A percentile compares a stretch with the other conserved stretches of the same genome.
Evolutionary conservation across 2,113 vertebrate genomes (phyloP).

Genomic region (Plectropomus leopardus): DNA sequence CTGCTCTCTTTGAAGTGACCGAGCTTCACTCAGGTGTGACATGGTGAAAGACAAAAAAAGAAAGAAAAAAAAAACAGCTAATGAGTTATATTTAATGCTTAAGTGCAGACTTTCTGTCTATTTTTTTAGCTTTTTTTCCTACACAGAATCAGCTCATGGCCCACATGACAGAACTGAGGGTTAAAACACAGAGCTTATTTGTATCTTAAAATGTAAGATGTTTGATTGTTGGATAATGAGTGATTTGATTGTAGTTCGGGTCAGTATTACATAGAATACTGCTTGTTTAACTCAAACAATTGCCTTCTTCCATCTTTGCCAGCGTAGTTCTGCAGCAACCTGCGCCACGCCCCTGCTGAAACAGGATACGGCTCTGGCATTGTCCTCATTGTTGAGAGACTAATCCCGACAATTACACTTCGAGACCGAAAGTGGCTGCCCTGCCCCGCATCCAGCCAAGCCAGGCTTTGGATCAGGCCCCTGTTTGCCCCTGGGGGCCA

Average conservation of each 20-base stretch:
- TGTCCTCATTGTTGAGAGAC: conserved; percentile 81
- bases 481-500: conserved; percentile 49
- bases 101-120: background rate
- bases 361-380: conserved; percentile 77
- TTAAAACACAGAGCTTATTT: background rate
- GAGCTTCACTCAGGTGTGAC: conserved; percentile 18
- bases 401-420: conserved; percentile 83
- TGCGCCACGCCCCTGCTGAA: conserved; percentile 76
- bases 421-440: conserved; percentile 74
- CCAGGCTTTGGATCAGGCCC: conserved; percentile 56
- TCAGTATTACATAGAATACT: conserved; percentile 9
- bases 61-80: conserved; percentile 9
- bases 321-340: conserved; percentile 50
- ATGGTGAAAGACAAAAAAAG: conserved; percentile 1
- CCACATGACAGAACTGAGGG: background rate
- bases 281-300: conserved; percentile 58
- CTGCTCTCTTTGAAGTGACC: conserved; percentile 53
- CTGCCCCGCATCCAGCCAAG: conserved; percentile 63
- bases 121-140: background rate
- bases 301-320: conserved; percentile 58
- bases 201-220: background rate
- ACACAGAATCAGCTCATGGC: background rate
- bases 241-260: conserved; percentile 18
- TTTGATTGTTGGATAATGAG: conserved; percentile 2
- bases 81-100: conserved; percentile 40